Base-by-base conservation (phyloP, 2,888 invertebrate genomes). In the Sminthurides aquaticus region DNA sequence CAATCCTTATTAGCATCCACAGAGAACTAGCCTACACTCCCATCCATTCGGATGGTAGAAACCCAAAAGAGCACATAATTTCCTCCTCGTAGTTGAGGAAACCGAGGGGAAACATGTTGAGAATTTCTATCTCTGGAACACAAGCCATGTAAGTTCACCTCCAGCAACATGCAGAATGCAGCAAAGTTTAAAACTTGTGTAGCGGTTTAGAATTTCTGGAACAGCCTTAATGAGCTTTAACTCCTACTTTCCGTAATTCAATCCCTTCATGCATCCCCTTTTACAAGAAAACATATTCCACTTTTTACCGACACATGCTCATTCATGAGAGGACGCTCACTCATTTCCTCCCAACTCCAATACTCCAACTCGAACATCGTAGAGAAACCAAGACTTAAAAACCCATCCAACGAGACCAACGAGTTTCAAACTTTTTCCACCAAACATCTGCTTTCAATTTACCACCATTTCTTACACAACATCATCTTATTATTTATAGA, bases 181-280 rank as follows among this genome's bases (percentile, higher is more conserved):
- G 43, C 43, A 15, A 15, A 34, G 8, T 34, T 5, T 15, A 34
- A 34, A 11, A 15, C 20, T 34, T n/a, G n/a, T 11, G n/a, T 52
- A n/a, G n/a, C 54, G n/a, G 54, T n/a, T 24, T 52, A 52, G 54
- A 24, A 52, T 52, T 24, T 24, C 25, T 25, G 28, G 25, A 27
- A 27, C 11, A 25, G 26, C 25, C 57, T 27, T 52, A 52, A 52
- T 52, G 52, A 52, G 52, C 52, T 52, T 52, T 52, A 52, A 15
- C 52, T 52, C 5, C 15, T 20, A 52, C 52, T 52, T 52, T 8
- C 5, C 5, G 52, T 52, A 52, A 52, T 52, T 52, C 52, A 52
- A 52, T 52, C 15, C 52, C 52, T 52, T 34, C 43, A 34, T 34
- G 43, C 43, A 34, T 34, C 15, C 43, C 43, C 43, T n/a, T 15